Base-by-base conservation (phyloP, 2,888 invertebrate species). In the Lasioglossum marginatum region DNA sequence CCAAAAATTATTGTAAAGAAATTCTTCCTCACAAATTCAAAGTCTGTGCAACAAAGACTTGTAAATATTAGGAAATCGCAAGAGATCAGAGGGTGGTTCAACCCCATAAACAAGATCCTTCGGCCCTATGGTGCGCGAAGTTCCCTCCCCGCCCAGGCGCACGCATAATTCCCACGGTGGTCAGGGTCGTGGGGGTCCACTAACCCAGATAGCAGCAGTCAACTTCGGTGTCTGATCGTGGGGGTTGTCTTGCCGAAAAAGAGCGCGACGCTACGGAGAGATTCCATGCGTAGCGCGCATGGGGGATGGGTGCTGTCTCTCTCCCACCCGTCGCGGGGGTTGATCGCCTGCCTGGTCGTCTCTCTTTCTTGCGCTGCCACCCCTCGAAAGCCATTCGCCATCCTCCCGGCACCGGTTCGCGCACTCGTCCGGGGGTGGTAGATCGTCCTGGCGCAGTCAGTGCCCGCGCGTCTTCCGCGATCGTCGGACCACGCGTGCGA, bases 391-490 rank as follows among this genome's bases (percentile, higher is more conserved):
- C 89, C 90, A 91, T 90, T 90, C 92, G 86, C 85, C 86, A 90
- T 87, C 88, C 83, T 73, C 68, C 40, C 88, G 81, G 81, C 79
- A 86, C 82, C 88, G 90, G 91, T 89, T 88, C 92, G 89, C 92
- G 92, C 91, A 86, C 89, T 90, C 91, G 89, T 89, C 89, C 88
- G 91, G 90, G 92, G 90, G 90, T 92, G 92, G 92, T 86, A 88
- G 90, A 87, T 92, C 93, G 92, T 94, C 91, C 92, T 91, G 90
- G 87, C 90, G 91, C 88, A 87, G 93, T 90, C 95, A 95, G 95
- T 95, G 94, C 92, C 94, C 94, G 94, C 94, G 95, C 95, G 94
- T 93, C 95, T 94, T 93, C 92, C 94, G 94, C 95, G 93, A 94
- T 93, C 89, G 94, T 92, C 93, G 93, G 94, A 94, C 93, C 91